Conservation (phyloP, 2,113 vertebrate genomes). For the Cyphomyrus discorhynchus region DNA sequence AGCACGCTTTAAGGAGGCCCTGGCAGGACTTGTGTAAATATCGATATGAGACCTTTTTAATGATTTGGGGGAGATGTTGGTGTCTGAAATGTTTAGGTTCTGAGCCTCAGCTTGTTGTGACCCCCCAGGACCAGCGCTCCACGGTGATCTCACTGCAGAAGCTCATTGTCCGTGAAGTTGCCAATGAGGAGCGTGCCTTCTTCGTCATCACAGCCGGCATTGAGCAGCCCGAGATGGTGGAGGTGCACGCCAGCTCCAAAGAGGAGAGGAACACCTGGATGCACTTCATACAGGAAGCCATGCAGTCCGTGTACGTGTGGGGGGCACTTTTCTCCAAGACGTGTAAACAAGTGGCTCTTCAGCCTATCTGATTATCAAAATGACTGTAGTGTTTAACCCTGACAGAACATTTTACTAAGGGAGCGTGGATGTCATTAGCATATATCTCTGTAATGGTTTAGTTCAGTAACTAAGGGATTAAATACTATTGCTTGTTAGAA, state of each 20-base stretch:
- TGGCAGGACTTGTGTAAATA: background rate
- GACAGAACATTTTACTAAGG: background rate
- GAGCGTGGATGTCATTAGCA: background rate
- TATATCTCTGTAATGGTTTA: background rate
- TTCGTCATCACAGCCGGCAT: conserved; percentile 83
- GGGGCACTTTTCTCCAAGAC: background rate
- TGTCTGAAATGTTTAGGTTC: background rate
- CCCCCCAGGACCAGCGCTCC: conserved; percentile 77
- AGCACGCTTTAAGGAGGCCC: background rate
- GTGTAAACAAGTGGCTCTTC: background rate
- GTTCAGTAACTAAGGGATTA: background rate
- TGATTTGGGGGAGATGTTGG: background rate
- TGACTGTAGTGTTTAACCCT: background rate
- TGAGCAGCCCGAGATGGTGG: conserved; percentile 82
- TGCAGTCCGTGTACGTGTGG: conserved; percentile 70
- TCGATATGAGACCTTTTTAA: background rate
- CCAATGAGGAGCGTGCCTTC: conserved; percentile 81
- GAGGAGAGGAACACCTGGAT: conserved; percentile 88
- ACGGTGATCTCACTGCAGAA: conserved; percentile 89
- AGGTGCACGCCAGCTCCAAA: conserved; percentile 79
- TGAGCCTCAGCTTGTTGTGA: background rate
- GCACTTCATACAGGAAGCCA: conserved; percentile 73
- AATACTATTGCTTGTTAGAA: background rate
- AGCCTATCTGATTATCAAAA: background rate
- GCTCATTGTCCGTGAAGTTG: conserved; percentile 84